Evolutionary conservation across 2,797 vertebrate species (phyloP).

Genomic region (Pipistrellus nathusii): DNA sequence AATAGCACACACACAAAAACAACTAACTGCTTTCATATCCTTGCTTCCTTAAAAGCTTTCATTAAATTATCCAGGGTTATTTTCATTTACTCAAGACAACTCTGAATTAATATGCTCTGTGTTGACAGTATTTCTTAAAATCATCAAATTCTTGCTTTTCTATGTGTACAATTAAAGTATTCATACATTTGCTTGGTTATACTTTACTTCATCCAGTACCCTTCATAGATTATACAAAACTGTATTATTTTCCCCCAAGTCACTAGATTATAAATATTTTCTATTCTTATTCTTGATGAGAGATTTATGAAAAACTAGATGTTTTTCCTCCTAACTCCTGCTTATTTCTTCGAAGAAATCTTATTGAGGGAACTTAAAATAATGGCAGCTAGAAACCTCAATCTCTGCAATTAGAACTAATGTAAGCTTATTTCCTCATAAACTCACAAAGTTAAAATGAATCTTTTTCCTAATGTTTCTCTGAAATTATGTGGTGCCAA

Average conservation of each 20-base stretch:
- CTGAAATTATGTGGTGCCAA: not conserved
- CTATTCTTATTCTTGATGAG: not conserved
- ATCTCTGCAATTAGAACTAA: not conserved
- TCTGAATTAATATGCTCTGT: not conserved
- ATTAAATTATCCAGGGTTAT: not conserved
- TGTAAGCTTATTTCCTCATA: not conserved
- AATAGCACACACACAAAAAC: not conserved
- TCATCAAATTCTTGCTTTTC: not conserved
- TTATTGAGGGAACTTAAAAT: not conserved
- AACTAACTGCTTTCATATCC: not conserved
- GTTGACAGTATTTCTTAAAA: not conserved
- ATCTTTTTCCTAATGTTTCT: slow-evolving; percentile 6
- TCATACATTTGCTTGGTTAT: not conserved
- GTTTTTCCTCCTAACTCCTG: not conserved
- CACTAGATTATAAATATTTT: not conserved
- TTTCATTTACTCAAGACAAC: not conserved
- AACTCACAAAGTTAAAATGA: not conserved
- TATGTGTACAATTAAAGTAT: not conserved
- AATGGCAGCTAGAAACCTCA: not conserved
- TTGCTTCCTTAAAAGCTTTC: not conserved
- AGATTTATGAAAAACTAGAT: not conserved
- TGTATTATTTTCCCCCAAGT: not conserved
- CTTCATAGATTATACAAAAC: not conserved
- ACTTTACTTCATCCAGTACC: not conserved
- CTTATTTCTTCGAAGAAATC: slow-evolving; percentile 1